Evolutionary conservation across 2,888 invertebrate genomes (phyloP), one percentile per base, ranked within the genome.

Genomic region (Hirtodrosophila alboralis): DNA sequence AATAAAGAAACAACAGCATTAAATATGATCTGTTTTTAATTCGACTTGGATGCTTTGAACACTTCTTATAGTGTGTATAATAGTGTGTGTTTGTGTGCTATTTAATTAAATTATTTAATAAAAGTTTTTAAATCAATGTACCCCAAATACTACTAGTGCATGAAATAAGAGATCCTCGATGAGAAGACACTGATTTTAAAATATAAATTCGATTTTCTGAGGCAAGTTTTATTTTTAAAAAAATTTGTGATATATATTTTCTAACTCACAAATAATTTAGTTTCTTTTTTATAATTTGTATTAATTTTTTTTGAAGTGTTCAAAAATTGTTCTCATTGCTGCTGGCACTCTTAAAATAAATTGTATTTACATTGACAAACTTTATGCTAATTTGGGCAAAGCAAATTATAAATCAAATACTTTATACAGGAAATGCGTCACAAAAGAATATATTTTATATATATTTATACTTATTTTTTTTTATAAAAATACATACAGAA

Each of bases 351-450:
- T 59, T 21, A 41, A 49, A 48, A 2, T 57, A 41, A 23, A 8
- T 51, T 18, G 13, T 36, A 59, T 62, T 13, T 61, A 62, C 62
- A 65, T 23, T 33, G 37, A 48, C 26, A 14, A 44, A 54, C 10
- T 41, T 72, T 69, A 63, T 31, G 58, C 66, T 72, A 62, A 56
- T 75, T 75, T 61, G 72, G 60, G 56, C 45, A 62, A 56, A 54
- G 58, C 68, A 83, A 61, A 61, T 76, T 52, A n/a, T n/a, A 51
- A 59, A 57, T 47, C 31, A 44, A 80, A 71, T 71, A 74, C 61
- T 80, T 76, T 69, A 23, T 69, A 73, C 67, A 76, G 74, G 65
- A 79, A 65, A 78, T 75, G 49, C 58, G 52, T 47, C 52, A 52
- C 38, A 51, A 54, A 31, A 57, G n/a, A 31, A 40, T 23, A 27